A percentile compares a stretch with the other conserved stretches of the same genome.
These are phyloP conservation scores for Gulo gulo DNA, from an alignment of 2,113 vertebrate genomes.

Conservation along the genomic window DNA sequence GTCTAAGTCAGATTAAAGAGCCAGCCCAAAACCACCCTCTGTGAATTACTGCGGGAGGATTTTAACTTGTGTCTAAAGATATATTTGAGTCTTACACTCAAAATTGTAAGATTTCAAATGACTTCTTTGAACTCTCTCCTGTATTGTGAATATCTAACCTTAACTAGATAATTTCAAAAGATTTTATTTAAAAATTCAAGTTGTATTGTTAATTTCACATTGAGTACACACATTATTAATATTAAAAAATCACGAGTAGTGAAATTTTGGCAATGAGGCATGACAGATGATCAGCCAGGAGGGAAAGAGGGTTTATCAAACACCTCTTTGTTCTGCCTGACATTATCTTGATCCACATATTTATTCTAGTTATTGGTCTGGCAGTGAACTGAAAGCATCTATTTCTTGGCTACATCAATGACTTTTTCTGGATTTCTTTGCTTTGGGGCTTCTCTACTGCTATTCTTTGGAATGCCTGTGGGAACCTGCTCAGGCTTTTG, in stretches of 20 bases:
- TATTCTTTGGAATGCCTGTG: rapidly evolving
- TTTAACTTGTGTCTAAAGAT: background rate
- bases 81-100: background rate
- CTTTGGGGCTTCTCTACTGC: background rate
- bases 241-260: background rate
- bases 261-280: background rate
- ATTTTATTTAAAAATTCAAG: background rate
- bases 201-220: background rate
- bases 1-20: background rate
- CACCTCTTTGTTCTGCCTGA: background rate
- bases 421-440: background rate
- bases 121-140: background rate
- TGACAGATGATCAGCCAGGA: background rate
- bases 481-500: background rate
- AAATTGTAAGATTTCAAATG: background rate
- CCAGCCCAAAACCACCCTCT: background rate
- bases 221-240: background rate
- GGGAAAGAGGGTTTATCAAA: background rate
- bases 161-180: background rate
- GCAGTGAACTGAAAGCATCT: no score
- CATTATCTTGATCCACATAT: background rate
- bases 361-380: background rate
- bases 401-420: background rate
- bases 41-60: background rate
- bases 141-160: background rate